Evolutionary conservation across 2,797 vertebrate genomes (phyloP).

Genomic region (Sparidentex hasta): DNA sequence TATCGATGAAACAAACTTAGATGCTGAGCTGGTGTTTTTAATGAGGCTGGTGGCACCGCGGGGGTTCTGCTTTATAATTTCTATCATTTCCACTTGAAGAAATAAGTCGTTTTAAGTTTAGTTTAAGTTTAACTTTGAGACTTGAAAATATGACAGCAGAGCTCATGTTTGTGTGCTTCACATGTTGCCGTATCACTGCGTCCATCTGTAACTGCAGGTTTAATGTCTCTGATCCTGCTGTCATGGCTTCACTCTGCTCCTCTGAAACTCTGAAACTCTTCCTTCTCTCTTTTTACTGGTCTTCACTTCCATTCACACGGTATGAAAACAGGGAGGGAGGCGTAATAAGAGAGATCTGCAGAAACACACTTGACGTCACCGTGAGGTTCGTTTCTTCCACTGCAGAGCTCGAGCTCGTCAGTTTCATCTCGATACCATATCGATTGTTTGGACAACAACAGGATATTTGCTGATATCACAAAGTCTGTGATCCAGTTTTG

Average conservation of each 20-base stretch:
- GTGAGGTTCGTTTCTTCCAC: no score
- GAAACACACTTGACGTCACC: no score
- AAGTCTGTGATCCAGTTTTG: no score
- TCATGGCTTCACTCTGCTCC: no score
- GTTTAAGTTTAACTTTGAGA: no score
- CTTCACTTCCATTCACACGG: slow-evolving; percentile 23
- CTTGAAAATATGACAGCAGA: slow-evolving; percentile 1
- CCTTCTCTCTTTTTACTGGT: neutral
- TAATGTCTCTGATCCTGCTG: no score
- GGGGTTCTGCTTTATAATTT: neutral
- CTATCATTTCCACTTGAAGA: neutral
- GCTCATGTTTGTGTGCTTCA: neutral
- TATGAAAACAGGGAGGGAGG: neutral
- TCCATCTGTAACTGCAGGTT: neutral
- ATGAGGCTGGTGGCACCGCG: neutral
- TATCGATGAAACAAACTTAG: neutral
- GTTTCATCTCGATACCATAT: no score
- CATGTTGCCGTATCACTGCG: neutral
- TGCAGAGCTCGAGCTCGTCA: no score
- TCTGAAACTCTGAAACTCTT: neutral
- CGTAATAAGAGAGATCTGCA: slow-evolving; percentile 12
- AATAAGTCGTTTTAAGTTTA: no score
- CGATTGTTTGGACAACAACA: no score
- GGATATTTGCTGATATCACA: no score
- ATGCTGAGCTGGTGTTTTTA: slow-evolving; percentile 6